Evolutionary conservation across 2,888 invertebrate species (phyloP).

Genomic region (Oxycera nigricornis): DNA sequence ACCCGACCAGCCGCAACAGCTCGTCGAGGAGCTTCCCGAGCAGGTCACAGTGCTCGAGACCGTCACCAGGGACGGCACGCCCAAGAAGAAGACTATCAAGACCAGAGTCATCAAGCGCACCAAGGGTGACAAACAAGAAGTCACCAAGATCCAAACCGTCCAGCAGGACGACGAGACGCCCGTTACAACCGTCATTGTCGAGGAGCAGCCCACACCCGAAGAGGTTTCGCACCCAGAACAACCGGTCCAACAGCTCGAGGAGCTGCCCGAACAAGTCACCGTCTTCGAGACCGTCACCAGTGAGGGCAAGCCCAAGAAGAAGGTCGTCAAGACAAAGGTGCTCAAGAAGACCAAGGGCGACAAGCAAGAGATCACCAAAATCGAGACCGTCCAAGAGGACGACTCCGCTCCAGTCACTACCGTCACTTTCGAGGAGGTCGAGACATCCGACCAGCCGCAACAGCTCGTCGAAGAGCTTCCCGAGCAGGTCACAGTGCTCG

Average conservation of each 20-base stretch:
- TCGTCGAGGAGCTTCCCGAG: slow-evolving; percentile 50
- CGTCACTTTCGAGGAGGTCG: neutral
- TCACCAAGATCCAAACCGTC: slow-evolving; percentile 55
- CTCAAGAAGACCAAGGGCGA: slow-evolving; percentile 59
- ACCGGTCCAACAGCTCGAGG: slow-evolving; percentile 51
- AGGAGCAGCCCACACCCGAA: slow-evolving; percentile 24
- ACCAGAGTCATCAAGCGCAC: slow-evolving; percentile 49
- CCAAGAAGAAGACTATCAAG: slow-evolving; percentile 50
- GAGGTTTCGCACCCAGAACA: slow-evolving; percentile 46
- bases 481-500: slow-evolving; percentile 39
- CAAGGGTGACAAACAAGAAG: slow-evolving; percentile 52
- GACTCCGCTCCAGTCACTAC: slow-evolving; percentile 47
- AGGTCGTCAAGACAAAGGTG: slow-evolving; percentile 55
- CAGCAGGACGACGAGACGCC: slow-evolving; percentile 58
- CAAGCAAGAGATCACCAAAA: slow-evolving; percentile 59
- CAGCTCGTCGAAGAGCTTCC: neutral
- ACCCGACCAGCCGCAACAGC: neutral
- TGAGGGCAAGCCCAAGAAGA: slow-evolving; percentile 56
- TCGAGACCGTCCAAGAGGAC: slow-evolving; percentile 55
- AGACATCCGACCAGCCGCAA: neutral
- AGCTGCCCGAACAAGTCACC: slow-evolving; percentile 53
- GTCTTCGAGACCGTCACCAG: slow-evolving; percentile 53
- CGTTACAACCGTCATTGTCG: slow-evolving; percentile 52
- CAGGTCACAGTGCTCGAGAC: slow-evolving; percentile 51
- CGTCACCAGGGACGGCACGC: slow-evolving; percentile 52